Percentiles rank a stretch among this genome's conserved stretches.
Conservation (phyloP, 1,140 invertebrate genomes). For the Battus philenor region DNA sequence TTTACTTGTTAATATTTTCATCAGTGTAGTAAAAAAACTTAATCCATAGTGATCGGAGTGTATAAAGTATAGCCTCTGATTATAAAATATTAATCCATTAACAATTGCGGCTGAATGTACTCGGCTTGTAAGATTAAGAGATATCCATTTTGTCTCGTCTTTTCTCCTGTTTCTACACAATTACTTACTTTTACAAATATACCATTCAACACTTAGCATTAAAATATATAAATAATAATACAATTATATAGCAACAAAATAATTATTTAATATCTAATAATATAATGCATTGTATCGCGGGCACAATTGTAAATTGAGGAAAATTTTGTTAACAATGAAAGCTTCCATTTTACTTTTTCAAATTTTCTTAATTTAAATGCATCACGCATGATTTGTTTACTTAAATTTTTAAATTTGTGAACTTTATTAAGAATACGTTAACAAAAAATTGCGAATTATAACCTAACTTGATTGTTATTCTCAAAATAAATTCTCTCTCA, state of each 20-base stretch:
- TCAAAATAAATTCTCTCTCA: neutral
- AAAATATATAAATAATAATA: conserved; percentile 44
- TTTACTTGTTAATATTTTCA: too few relatives aligned
- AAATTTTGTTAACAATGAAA: conserved; percentile 17
- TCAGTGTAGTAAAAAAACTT: neutral
- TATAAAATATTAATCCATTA: conserved; percentile 20
- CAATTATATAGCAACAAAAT: conserved; percentile 31
- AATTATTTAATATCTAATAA: conserved; percentile 20
- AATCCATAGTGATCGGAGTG: conserved; percentile 1
- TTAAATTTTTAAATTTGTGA: neutral
- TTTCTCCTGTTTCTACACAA: conserved; percentile 28
- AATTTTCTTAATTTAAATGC: conserved; percentile 9
- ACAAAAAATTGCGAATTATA: conserved; percentile 12
- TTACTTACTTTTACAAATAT: conserved; percentile 36
- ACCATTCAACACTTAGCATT: conserved; percentile 37
- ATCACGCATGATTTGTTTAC: neutral
- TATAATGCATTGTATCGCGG: conserved; percentile 23
- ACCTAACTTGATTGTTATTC: conserved; percentile 1
- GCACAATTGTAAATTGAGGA: neutral
- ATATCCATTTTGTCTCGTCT: conserved; percentile 31
- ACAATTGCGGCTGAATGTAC: conserved; percentile 27
- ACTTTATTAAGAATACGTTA: conserved; percentile 1
- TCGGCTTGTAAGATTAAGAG: conserved; percentile 24
- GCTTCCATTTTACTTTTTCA: conserved; percentile 1
- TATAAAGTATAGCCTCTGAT: conserved; percentile 24